Base-by-base conservation (phyloP, 2,113 vertebrate genomes). In the Polyodon spathula region DNA sequence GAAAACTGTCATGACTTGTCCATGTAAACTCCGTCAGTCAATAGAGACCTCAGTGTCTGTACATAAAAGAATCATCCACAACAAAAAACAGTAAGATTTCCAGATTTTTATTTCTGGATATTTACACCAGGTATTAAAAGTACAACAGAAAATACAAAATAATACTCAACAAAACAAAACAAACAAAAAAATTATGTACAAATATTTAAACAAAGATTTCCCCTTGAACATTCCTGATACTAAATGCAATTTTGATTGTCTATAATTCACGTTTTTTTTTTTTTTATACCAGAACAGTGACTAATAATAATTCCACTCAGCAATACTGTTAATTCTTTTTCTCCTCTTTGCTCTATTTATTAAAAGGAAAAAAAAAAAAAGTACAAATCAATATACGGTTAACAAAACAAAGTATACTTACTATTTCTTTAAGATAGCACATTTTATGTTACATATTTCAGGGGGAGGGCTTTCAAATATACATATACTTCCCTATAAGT, bases 21-120 rank as follows among this genome's bases (percentile, higher is more conserved):
- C n/a, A n/a, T n/a, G n/a, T n/a, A n/a, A n/a, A n/a, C n/a, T n/a
- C n/a, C n/a, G n/a, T n/a, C n/a, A n/a, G n/a, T n/a, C n/a, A n/a
- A n/a, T n/a, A n/a, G n/a, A n/a, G n/a, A n/a, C n/a, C n/a, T n/a
- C n/a, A n/a, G n/a, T n/a, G n/a, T n/a, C n/a, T n/a, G n/a, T n/a
- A n/a, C n/a, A n/a, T n/a, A n/a, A n/a, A n/a, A n/a, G n/a, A n/a
- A n/a, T n/a, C n/a, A n/a, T n/a, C n/a, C n/a, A n/a, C 14, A 64
- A 42, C 37, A 43, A 65, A 39, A 38, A 7, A 44, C 14, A 17
- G n/a, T 48, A 66, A 83, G 85, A 77, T 92, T 92, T 94, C 93
- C 95, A 98, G 93, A 94, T 82, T 77, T 95, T 98, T 98, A 97
- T 97, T 98, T 94, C 94, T 97, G 94, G 95, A 97, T 87, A 84